phyloP scores from a whole-genome alignment of 2,888 invertebrate species.

The Ferrisia virgata region DNA sequence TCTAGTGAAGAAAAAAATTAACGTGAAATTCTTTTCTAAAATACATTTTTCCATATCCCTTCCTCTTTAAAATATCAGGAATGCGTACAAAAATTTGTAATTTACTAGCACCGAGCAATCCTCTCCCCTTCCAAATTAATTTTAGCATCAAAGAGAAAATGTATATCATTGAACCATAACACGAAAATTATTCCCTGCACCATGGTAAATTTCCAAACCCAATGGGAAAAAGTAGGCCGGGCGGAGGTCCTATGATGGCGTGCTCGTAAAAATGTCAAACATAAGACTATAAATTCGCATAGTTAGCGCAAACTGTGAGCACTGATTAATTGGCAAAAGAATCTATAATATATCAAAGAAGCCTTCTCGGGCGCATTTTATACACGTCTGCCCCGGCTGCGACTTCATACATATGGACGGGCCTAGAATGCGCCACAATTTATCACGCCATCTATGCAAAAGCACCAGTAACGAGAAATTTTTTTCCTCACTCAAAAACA shows the following conservation, averaged over 20 bases:
- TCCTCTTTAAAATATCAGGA: too few species aligned
- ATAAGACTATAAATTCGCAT: conserved; percentile 12
- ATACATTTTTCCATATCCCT: too few species aligned
- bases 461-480: neutral
- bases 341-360: conserved; percentile 6
- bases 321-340: conserved; percentile 19
- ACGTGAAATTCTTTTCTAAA: too few species aligned
- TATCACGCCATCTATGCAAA: neutral
- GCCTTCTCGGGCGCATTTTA: conserved; percentile 1
- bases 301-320: conserved; percentile 12
- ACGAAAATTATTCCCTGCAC: neutral
- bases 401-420: neutral
- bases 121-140: too few species aligned
- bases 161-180: neutral
- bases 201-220: neutral
- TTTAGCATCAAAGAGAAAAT: too few species aligned
- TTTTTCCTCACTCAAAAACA: neutral
- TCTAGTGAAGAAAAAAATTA: too few species aligned
- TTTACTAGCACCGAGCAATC: too few species aligned
- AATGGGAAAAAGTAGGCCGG: neutral
- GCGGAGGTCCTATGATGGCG: neutral
- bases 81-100: too few species aligned
- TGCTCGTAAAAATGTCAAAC: conserved; percentile 6
- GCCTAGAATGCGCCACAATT: neutral
- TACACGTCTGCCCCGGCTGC: neutral